Conservation (phyloP, 2,113 vertebrate species). For the Pteruthius melanotis region DNA sequence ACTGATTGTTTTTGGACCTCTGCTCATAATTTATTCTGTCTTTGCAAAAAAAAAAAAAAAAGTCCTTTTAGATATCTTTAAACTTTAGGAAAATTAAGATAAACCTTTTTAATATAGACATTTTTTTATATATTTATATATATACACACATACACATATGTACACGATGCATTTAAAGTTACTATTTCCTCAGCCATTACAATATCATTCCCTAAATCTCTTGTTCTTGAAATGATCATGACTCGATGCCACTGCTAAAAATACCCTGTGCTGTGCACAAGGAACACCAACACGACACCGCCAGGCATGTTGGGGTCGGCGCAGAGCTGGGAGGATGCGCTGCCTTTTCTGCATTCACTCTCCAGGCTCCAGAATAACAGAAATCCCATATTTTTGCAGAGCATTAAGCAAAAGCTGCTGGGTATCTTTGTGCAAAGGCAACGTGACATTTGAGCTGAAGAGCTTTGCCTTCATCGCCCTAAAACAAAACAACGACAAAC, state of each 20-base stretch:
- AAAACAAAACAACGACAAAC: not conserved
- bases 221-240: not conserved
- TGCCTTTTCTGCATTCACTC: not conserved
- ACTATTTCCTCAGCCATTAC: not conserved
- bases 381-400: not conserved
- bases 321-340: not conserved
- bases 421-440: not conserved
- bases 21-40: slow-evolving; percentile 20
- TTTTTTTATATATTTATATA: slow-evolving; percentile 9
- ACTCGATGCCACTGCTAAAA: slow-evolving; percentile 29
- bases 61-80: not conserved
- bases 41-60: not conserved
- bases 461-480: not conserved
- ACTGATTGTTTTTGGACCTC: not conserved
- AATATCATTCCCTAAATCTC: not conserved
- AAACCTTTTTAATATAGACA: slow-evolving; percentile 44
- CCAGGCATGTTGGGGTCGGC: not conserved
- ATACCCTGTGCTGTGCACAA: not conserved
- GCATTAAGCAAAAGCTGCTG: not conserved
- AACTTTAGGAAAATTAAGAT: slow-evolving; percentile 27
- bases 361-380: not conserved
- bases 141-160: slow-evolving; percentile 41
- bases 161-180: slow-evolving; percentile 26
- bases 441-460: not conserved
- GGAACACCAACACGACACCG: not conserved